Percentiles rank a stretch among this genome's conserved stretches.
phyloP scores from a whole-genome alignment of 1,140 invertebrate genomes.

The Teleopsis dalmanni region DNA sequence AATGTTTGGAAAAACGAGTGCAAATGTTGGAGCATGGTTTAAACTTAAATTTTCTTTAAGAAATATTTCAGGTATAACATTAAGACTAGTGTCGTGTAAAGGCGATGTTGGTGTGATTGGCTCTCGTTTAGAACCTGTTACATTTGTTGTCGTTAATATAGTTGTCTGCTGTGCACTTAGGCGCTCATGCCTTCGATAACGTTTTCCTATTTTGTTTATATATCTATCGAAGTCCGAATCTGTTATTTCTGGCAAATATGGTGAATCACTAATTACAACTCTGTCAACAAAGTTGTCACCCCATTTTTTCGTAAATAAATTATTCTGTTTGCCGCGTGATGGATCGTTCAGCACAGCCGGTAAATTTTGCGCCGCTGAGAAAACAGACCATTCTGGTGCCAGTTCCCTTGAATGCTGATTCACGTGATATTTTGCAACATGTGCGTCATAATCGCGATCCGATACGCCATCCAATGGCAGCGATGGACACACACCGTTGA shows the following conservation, averaged over 20 bases:
- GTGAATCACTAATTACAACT: conserved; percentile 63
- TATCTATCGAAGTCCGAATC: conserved; percentile 83
- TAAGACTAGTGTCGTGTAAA: conserved; percentile 47
- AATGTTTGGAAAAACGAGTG: conserved; percentile 70
- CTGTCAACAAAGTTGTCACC: conserved; percentile 89
- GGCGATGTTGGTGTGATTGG: conserved; percentile 10
- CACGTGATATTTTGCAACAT: conserved; percentile 73
- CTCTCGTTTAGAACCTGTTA: conserved; percentile 6
- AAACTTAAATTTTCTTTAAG: conserved; percentile 74
- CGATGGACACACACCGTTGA: conserved; percentile 77
- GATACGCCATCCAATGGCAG: conserved; percentile 81
- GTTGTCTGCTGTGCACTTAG: conserved; percentile 17
- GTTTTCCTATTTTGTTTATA: conserved; percentile 65
- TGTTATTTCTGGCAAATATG: conserved; percentile 76
- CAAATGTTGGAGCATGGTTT: conserved; percentile 74
- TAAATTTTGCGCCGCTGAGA: conserved; percentile 84
- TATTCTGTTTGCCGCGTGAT: conserved; percentile 75
- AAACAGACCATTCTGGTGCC: conserved; percentile 63
- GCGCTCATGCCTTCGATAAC: conserved; percentile 51
- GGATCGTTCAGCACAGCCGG: conserved; percentile 96
- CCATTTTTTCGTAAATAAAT: conserved; percentile 97
- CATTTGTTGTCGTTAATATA: conserved; percentile 11
- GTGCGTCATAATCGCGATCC: conserved; percentile 80
- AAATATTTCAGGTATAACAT: conserved; percentile 77
- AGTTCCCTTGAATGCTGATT: conserved; percentile 49